These are phyloP conservation scores for Virgularia gustaviana DNA, from an alignment of 92 coral and sea anemone species.

Conservation along the genomic window DNA sequence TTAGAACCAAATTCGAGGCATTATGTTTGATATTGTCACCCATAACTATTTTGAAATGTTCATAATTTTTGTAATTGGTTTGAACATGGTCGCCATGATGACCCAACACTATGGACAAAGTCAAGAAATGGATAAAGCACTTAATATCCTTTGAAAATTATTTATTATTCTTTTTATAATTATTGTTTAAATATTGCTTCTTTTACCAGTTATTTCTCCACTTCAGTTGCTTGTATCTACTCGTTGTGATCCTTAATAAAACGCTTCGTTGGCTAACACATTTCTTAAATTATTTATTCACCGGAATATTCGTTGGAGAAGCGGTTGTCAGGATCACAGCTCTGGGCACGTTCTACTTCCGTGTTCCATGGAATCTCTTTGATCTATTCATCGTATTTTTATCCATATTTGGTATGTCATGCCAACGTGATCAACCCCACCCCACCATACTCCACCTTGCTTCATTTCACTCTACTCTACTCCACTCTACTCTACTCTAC, in stretches of 20 bases:
- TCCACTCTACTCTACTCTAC: too few relatives aligned
- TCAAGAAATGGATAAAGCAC: conserved; percentile 49
- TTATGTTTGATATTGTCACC: conserved; percentile 72
- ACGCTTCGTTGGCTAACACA: conserved; percentile 73
- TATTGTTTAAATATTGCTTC: neutral
- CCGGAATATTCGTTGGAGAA: conserved; percentile 76
- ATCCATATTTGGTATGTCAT: conserved; percentile 73
- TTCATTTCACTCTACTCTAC: too few relatives aligned
- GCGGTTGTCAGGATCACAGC: conserved; percentile 81
- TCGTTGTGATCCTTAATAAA: conserved; percentile 61
- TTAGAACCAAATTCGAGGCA: conserved; percentile 66
- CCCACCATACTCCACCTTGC: too few relatives aligned
- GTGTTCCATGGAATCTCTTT: conserved; percentile 78
- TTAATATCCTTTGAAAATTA: conserved; percentile 81
- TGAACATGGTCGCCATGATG: conserved; percentile 90
- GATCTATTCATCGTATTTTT: conserved; percentile 77
- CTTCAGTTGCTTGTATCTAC: neutral
- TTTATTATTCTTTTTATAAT: neutral
- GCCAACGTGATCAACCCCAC: too few relatives aligned
- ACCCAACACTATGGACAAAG: conserved; percentile 76
- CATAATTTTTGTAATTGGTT: conserved; percentile 63
- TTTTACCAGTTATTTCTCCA: conserved; percentile 16
- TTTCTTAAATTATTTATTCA: conserved; percentile 65
- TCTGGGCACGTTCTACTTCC: conserved; percentile 68
- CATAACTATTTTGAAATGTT: conserved; percentile 75